phyloP scores from a whole-genome alignment of 1,140 invertebrate species.

The Diorhabda carinulata region DNA sequence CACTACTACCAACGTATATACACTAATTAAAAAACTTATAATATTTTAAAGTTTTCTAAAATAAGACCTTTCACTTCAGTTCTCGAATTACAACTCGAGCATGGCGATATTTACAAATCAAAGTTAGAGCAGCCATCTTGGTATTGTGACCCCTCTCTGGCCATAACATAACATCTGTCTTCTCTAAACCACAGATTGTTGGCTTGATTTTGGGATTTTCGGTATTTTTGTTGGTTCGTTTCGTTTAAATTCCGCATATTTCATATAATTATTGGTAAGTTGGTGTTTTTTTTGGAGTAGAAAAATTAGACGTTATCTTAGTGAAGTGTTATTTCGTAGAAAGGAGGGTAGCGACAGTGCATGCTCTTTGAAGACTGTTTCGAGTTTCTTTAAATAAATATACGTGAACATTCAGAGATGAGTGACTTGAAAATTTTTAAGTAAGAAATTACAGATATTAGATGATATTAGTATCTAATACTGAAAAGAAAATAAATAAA shows the following conservation, averaged over 20 bases:
- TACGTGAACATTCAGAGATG: too few species aligned
- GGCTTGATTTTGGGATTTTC: conserved; percentile 33
- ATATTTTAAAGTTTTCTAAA: too few species aligned
- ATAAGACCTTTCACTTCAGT: too few species aligned
- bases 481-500: too few species aligned
- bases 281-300: conserved; percentile 4
- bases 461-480: too few species aligned
- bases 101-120: conserved; percentile 3
- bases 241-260: conserved; percentile 19
- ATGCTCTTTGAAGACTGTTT: not conserved
- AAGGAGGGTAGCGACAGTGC: not conserved
- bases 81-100: too few species aligned
- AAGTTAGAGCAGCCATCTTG: conserved; percentile 39
- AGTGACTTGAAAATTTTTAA: too few species aligned
- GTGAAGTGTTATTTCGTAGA: not conserved
- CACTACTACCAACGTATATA: too few species aligned
- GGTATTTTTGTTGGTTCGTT: conserved; percentile 31
- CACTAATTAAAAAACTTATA: too few species aligned
- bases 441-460: too few species aligned
- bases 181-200: conserved; percentile 7
- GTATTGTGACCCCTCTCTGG: conserved; percentile 33
- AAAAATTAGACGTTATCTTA: not conserved
- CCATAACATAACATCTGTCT: conserved; percentile 23
- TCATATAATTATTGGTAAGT: conserved; percentile 27
- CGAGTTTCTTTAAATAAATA: not conserved